These are phyloP conservation scores for Catocala fraxini DNA, from an alignment of 2,888 invertebrate genomes.

Conservation along the genomic window DNA sequence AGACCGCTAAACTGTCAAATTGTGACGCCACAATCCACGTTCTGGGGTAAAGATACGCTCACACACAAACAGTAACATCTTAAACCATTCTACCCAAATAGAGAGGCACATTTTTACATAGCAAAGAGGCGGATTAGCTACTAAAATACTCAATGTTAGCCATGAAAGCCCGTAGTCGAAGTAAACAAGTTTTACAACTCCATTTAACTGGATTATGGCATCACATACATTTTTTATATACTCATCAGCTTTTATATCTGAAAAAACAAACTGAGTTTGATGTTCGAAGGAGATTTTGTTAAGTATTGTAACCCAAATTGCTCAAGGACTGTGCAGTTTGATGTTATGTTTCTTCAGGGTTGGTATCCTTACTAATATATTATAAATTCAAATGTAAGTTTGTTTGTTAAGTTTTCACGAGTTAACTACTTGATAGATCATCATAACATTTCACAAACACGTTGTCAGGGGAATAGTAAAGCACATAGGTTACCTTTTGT, in stretches of 20 bases:
- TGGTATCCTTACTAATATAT: too few species aligned
- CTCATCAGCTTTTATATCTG: conserved; percentile 33
- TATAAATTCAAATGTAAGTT: too few species aligned
- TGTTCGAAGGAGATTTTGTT: conserved; percentile 5
- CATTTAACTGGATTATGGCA: conserved; percentile 41
- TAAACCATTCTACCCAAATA: conserved; percentile 11
- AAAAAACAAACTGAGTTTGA: conserved; percentile 36
- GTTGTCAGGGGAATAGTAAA: too few species aligned
- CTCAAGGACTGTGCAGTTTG: neutral
- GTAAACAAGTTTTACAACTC: conserved; percentile 48
- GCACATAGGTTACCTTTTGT: too few species aligned
- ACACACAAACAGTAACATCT: neutral
- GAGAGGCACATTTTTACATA: conserved; percentile 17
- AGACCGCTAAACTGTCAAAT: too few species aligned
- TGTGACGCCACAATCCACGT: too few species aligned
- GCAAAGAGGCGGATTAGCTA: conserved; percentile 33
- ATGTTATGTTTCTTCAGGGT: neutral
- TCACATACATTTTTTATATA: conserved; percentile 41
- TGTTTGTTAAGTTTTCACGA: too few species aligned
- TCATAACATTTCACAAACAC: too few species aligned
- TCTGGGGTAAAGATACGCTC: too few species aligned
- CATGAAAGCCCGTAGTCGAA: conserved; percentile 24
- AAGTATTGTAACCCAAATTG: conserved; percentile 9
- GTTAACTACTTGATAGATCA: too few species aligned
- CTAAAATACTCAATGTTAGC: conserved; percentile 33